phyloP scores from a whole-genome alignment of 2,888 invertebrate genomes.

The Conistra vaccinii region DNA sequence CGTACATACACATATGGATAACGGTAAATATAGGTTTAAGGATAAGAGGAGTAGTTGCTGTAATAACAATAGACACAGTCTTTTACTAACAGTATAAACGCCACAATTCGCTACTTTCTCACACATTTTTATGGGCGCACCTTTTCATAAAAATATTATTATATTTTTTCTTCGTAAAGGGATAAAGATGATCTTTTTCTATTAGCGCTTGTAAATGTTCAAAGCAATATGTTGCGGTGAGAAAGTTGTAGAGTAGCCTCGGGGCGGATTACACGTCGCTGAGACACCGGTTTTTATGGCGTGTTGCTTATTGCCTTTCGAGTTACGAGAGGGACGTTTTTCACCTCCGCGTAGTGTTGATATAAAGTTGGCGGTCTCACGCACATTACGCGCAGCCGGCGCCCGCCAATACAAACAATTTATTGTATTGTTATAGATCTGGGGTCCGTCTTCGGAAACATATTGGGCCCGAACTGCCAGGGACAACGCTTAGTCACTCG shows the following conservation, averaged over 20 bases:
- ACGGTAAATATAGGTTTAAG: constrained; percentile 13
- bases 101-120: constrained; percentile 40
- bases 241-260: constrained; percentile 61
- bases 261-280: constrained; percentile 65
- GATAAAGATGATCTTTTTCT: constrained; percentile 66
- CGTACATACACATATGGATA: background rate
- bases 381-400: constrained; percentile 84
- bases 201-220: constrained; percentile 67
- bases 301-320: constrained; percentile 78
- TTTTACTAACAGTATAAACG: constrained; percentile 38
- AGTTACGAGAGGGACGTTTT: constrained; percentile 79
- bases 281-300: constrained; percentile 76
- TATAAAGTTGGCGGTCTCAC: constrained; percentile 82
- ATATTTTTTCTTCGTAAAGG: constrained; percentile 53
- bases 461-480: constrained; percentile 76
- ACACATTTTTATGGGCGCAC: constrained; percentile 58
- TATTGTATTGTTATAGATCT: constrained; percentile 87
- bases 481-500: constrained; percentile 69
- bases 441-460: constrained; percentile 76
- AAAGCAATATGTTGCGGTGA: constrained; percentile 64
- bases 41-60: constrained; percentile 9
- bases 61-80: constrained; percentile 30
- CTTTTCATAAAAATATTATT: constrained; percentile 61
- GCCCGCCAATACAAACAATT: constrained; percentile 83
- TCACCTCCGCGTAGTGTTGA: constrained; percentile 79